Evolutionary conservation across 2,888 invertebrate genomes (phyloP).

Genomic region (Leucophenga montana): DNA sequence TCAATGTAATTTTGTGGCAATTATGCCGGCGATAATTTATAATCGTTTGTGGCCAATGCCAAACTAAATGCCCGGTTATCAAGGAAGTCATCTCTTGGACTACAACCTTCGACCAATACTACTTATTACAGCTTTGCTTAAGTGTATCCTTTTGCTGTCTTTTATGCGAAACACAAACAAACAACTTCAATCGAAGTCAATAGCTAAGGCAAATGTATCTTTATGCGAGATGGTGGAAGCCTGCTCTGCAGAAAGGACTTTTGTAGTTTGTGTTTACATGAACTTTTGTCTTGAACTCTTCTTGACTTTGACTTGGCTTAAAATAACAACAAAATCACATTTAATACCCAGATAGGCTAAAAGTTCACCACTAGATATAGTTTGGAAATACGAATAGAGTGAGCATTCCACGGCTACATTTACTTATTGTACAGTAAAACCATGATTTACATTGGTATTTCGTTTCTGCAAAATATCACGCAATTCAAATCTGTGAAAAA

Average conservation of each 20-base stretch:
- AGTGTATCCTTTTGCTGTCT: neutral
- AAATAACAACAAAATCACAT: constrained; percentile 8
- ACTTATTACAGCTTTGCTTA: neutral
- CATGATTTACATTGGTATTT: too few relatives aligned
- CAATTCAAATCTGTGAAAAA: too few relatives aligned
- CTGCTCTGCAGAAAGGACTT: too few relatives aligned
- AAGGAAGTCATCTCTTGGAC: neutral
- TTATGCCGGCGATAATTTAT: constrained; percentile 57
- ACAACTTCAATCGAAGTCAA: too few relatives aligned
- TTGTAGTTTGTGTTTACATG: neutral
- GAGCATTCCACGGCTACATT: neutral
- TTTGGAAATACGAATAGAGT: neutral
- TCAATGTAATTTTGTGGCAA: constrained; percentile 52
- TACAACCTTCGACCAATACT: too few relatives aligned
- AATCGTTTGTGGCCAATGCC: constrained; percentile 65
- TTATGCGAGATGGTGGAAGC: neutral
- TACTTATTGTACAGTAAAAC: neutral
- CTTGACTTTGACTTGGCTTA: constrained; percentile 7
- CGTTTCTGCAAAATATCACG: too few relatives aligned
- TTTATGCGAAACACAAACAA: too few relatives aligned
- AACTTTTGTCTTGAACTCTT: neutral
- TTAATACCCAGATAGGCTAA: neutral
- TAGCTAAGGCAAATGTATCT: neutral
- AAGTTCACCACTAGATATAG: too few relatives aligned
- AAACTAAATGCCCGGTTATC: constrained; percentile 43